Evolutionary conservation across 2,888 invertebrate genomes (phyloP), one percentile per base, ranked within the genome.

Genomic region (Metacarcinus magister): DNA sequence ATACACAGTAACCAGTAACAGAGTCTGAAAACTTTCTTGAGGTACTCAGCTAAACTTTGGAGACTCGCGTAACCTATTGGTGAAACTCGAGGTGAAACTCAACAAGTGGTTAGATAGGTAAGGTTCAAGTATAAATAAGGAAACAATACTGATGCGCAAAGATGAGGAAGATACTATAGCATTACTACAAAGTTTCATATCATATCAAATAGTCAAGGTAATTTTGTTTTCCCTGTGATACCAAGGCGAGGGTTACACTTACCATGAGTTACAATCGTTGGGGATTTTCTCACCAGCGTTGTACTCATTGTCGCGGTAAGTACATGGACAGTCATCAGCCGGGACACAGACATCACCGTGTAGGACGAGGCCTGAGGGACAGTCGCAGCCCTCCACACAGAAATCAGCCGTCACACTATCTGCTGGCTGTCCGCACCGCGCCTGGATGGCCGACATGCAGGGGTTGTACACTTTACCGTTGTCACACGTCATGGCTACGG

Each of bases 301-400:
- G 97, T 98, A 99, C 92, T 98, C 98, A 97, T 98, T 98, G 39
- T 98, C 98, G 95, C 98, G 98, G 97, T 98, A 98, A 44, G 98
- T 98, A 97, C 99, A 99, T 0, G 99, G 99, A 97, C 99, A 99
- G 96, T 98, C 98, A 10, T 98, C 98, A 39, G 98, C 98, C 0
- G 98, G 98, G 89, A 99, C 98, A 97, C 99, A 99, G 67, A 98
- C 98, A n/a, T 98, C 98, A 3, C 98, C 98, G 97, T 99, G 98
- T 10, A 98, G 98, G 0, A 99, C 98, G 0, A 98, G 98, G 0
- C 99, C 99, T 28, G 98, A 98, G 0, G 99, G 99, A 97, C 99
- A 99, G 98, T 98, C 99, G 97, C 99, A 99, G 0, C 99, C 99
- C 97, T 99, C 99, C 94, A 98, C 98, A 97, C 99, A 99, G 48